Percentiles rank a stretch among this genome's conserved stretches.
Conservation (phyloP, 2,113 vertebrate species). For the Leucoraja erinaceus region DNA sequence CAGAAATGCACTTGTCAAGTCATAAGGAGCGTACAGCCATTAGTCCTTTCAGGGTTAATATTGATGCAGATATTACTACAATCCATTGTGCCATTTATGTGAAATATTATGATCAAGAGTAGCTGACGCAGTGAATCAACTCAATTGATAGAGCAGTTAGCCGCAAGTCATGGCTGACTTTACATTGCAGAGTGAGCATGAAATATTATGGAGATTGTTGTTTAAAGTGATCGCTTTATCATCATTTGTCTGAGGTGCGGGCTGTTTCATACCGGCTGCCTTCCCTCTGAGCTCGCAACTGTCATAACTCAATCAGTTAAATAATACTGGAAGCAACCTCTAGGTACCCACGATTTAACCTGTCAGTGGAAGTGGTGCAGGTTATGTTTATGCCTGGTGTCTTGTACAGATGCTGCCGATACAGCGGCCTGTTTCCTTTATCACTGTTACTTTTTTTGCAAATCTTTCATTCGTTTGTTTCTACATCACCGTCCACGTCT, state of each 20-base stretch:
- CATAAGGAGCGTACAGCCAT: slow-evolving; percentile 80
- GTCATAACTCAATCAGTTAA: slow-evolving; percentile 99
- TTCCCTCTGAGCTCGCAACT: slow-evolving; percentile 81
- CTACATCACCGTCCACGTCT: too few species aligned
- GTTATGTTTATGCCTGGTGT: slow-evolving; percentile 75
- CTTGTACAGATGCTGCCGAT: slow-evolving; percentile 67
- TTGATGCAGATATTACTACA: slow-evolving; percentile 99
- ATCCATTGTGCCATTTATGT: slow-evolving; percentile 95
- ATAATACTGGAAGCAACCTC: slow-evolving; percentile 67
- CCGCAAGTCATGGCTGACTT: slow-evolving; percentile 67
- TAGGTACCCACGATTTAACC: slow-evolving; percentile 57
- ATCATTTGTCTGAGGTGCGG: slow-evolving; percentile 91
- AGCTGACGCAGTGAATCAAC: slow-evolving; percentile 95
- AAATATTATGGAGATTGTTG: slow-evolving; percentile 99
- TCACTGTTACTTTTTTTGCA: too few species aligned
- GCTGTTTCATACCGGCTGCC: slow-evolving; percentile 65
- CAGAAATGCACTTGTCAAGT: slow-evolving; percentile 62
- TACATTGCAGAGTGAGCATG: slow-evolving; percentile 80
- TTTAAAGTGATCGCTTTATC: slow-evolving; percentile 99
- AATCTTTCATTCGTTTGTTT: too few species aligned
- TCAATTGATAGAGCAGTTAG: slow-evolving; percentile 99
- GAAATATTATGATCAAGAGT: slow-evolving; percentile 96
- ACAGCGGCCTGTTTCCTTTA: too few species aligned
- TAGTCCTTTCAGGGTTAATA: slow-evolving; percentile 98
- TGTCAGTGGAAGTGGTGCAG: slow-evolving; percentile 72